Evolutionary conservation across 1,140 invertebrate species (phyloP), one percentile per base, ranked within the genome.

Genomic region (Heterodera schachtii): DNA sequence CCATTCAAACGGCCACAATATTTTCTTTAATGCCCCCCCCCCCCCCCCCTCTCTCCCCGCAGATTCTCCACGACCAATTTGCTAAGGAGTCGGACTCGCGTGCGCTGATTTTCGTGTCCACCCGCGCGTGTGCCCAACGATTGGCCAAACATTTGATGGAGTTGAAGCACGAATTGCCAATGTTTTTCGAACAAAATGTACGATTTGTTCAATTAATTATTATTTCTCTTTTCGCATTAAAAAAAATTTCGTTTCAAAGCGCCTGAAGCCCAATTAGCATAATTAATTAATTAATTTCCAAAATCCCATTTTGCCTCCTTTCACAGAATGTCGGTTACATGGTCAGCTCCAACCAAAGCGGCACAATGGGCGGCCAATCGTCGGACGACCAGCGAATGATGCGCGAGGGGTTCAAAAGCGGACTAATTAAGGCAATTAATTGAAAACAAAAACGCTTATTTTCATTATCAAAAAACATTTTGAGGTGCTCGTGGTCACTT

Each of bases 401-500:
- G 52, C 46, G 81, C 21, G 60, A 86, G 13, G 47, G 46, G 41
- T 86, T 88, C 77, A 49, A 64, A 47, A 47, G n/a, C 13, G 84
- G 57, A 3, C 11, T 64, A 13, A 64, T 64, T n/a, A 64, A 64
- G 57, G 57, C 57, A 31, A 31, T 31, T 31, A 82, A 82, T 21
- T 82, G 7, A 86, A 74, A 52, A 11, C 16, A 81, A 79, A 31
- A 70, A 43, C 3, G 1, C 67, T 3, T 9, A 0, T 31, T 70
- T 70, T 11, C n/a, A 70, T 70, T 1, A n/a, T n/a, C n/a, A n/a
- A n/a, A 1, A 31, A 31, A 31, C n/a, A 19, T 7, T 21, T 84
- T 47, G 97, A 97, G 90, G 92, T 86, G 57, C 75, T 87, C 5
- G 85, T 88, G 16, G 86, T 91, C 2, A 91, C 91, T n/a, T 89